These are phyloP conservation scores for Ischnus inquisitorius DNA, from an alignment of 2,888 invertebrate genomes.

Conservation along the genomic window DNA sequence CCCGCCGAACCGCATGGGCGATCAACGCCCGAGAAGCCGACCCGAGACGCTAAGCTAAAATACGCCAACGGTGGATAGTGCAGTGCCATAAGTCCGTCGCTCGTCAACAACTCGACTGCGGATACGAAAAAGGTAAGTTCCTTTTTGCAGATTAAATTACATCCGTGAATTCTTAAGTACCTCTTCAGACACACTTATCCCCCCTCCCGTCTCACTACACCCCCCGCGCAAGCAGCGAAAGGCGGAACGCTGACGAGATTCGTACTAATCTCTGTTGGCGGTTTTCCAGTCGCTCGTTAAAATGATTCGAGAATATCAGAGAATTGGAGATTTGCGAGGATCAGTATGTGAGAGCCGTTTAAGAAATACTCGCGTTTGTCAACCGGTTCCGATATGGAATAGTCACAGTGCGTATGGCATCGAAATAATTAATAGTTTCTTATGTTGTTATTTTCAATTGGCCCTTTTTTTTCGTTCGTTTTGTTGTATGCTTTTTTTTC, in stretches of 20 bases:
- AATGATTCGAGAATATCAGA: too few relatives aligned
- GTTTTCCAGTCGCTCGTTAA: too few relatives aligned
- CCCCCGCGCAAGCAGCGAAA: slow-evolving; percentile 27
- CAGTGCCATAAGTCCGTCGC: slow-evolving; percentile 40
- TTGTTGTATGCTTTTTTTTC: too few relatives aligned
- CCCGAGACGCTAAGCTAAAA: slow-evolving; percentile 74
- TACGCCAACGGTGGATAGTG: slow-evolving; percentile 77
- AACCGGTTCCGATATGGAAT: too few relatives aligned
- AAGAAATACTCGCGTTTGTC: too few relatives aligned
- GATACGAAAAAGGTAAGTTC: slow-evolving; percentile 32
- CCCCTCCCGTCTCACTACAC: background rate
- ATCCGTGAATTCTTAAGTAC: slow-evolving; percentile 32
- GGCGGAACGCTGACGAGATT: slow-evolving; percentile 55
- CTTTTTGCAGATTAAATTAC: background rate
- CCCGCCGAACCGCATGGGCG: slow-evolving; percentile 80
- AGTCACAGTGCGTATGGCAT: too few relatives aligned
- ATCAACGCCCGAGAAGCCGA: slow-evolving; percentile 65
- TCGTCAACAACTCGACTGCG: slow-evolving; percentile 18
- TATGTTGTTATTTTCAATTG: too few relatives aligned
- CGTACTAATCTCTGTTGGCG: too few relatives aligned
- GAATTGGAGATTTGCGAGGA: too few relatives aligned
- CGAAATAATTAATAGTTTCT: too few relatives aligned
- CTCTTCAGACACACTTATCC: slow-evolving; percentile 22
- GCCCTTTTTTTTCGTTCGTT: too few relatives aligned
- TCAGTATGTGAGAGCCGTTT: too few relatives aligned